Percentiles rank a stretch among this genome's conserved stretches.
Conservation (phyloP, 2,797 vertebrate species). For the Crax fasciolata region DNA sequence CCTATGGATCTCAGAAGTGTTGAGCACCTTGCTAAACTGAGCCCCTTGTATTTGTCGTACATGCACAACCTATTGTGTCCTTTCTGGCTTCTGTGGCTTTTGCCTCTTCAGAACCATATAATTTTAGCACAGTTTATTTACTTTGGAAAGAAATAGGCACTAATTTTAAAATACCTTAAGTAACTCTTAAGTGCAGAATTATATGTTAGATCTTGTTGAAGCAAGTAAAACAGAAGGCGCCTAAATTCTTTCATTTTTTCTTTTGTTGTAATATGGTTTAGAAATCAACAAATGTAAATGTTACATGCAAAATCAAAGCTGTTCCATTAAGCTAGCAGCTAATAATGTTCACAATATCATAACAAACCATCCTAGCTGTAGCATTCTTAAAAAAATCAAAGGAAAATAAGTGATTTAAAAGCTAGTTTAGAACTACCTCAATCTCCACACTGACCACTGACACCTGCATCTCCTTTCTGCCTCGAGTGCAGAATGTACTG, state of each 20-base stretch:
- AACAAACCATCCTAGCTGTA: neutral
- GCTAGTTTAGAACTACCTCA: slow-evolving; percentile 20
- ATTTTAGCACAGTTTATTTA: slow-evolving; percentile 44
- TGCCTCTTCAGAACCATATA: slow-evolving; percentile 22
- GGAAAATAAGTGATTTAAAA: neutral
- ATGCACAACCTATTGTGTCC: neutral
- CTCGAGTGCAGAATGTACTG: slow-evolving; percentile 35
- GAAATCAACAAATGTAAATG: neutral
- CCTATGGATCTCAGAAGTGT: accelerated
- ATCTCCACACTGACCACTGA: slow-evolving; percentile 47
- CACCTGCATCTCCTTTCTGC: slow-evolving; percentile 39
- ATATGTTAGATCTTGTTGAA: neutral
- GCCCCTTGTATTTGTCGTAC: accelerated
- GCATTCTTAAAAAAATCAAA: neutral
- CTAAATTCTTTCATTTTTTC: neutral
- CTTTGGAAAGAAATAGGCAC: slow-evolving; percentile 38
- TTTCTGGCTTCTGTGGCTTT: slow-evolving; percentile 12
- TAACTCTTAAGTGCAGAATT: slow-evolving; percentile 16
- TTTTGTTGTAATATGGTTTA: neutral
- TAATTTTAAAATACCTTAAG: slow-evolving; percentile 48
- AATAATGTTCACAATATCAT: neutral
- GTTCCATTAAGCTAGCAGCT: neutral
- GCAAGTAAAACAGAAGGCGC: neutral
- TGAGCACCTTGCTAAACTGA: neutral
- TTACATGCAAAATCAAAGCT: neutral